phyloP scores from a whole-genome alignment of 1,140 invertebrate species.

The Drosophila biarmipes region DNA sequence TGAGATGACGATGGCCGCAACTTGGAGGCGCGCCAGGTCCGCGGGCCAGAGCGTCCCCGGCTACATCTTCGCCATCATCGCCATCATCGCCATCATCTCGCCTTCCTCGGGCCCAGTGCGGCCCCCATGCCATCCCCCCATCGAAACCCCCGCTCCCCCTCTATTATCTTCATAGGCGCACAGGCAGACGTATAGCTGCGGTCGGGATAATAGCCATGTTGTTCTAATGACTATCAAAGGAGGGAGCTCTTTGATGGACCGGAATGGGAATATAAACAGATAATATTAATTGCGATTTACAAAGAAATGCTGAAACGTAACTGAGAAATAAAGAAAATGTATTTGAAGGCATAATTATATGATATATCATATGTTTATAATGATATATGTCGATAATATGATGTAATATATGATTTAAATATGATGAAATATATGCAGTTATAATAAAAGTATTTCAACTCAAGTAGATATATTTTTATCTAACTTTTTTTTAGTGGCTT shows the following conservation, averaged over 20 bases:
- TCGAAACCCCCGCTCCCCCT: neutral
- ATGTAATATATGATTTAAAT: too few species aligned
- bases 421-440: too few species aligned
- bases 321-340: too few species aligned
- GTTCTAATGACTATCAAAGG: neutral
- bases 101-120: neutral
- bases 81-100: too few species aligned
- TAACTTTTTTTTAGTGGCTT: too few species aligned
- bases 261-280: neutral
- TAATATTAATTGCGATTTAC: neutral
- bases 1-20: conserved; percentile 24
- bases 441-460: too few species aligned
- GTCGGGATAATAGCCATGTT: neutral
- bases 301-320: too few species aligned
- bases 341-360: too few species aligned
- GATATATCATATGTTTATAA: too few species aligned
- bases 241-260: neutral
- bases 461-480: too few species aligned
- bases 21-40: conserved; percentile 54
- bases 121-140: neutral
- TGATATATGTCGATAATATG: too few species aligned
- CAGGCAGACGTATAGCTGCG: conserved; percentile 9
- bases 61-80: conserved; percentile 26
- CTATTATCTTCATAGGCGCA: conserved; percentile 11
- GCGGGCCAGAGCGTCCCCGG: conserved; percentile 40